Evolutionary conservation across 1,140 invertebrate species (phyloP), one percentile per base, ranked within the genome.

Genomic region (Zaprionus camerounensis): DNA sequence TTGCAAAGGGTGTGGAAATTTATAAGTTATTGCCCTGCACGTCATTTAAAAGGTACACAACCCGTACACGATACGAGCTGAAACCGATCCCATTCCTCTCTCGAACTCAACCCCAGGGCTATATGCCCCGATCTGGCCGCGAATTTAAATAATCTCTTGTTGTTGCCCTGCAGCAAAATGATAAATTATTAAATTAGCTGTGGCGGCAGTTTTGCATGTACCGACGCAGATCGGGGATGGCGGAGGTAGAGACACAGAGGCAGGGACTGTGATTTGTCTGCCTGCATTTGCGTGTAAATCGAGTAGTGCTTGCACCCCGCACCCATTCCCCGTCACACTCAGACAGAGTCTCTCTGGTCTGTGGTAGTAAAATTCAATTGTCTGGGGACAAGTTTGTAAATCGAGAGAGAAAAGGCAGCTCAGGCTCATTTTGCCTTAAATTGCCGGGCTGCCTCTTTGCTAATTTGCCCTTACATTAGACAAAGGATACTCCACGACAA

Each of bases 101-200:
- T 46, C 61, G 17, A 64, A 38, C 38, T 38, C 57, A 64, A 66
- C 44, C 71, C 68, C 55, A 12, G 2, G 2, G 20, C 44, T 26
- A 61, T 44, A 28, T 71, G 71, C 59, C 53, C 11, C 61, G 62
- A 82, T 76, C 78, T 63, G 53, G 63, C 65, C 64, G 83, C 84
- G 76, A 91, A 91, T 91, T 91, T 91, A 80, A 91, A 91, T 91
- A 91, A 91, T 91, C 87, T 78, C 91, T 91, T 91, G 88, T 91
- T 91, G 78, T 75, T 76, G 83, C 87, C 87, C 91, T 73, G 81
- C 83, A 91, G 87, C 88, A 61, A 80, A 91, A 91, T 91, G 87
- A 91, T 91, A 91, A 91, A 91, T 91, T 91, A 91, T 91, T 91
- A 91, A 91, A 91, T 91, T 87, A 91, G 83, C 83, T 91, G 86